These are phyloP conservation scores for Bombylius discolor DNA, from an alignment of 2,888 invertebrate species.

Conservation along the genomic window DNA sequence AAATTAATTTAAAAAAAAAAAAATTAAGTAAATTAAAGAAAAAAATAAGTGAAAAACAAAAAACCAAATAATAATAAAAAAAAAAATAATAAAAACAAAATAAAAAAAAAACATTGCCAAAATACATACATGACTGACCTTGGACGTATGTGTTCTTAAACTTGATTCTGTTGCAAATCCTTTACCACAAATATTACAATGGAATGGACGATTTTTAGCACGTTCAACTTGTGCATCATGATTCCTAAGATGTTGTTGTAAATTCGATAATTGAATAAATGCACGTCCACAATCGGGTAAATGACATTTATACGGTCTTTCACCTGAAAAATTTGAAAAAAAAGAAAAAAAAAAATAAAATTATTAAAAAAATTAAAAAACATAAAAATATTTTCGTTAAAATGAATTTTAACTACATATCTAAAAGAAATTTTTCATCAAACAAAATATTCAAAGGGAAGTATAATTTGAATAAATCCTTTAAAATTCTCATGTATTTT, in stretches of 20 bases:
- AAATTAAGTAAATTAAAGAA: neutral
- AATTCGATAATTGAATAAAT: conserved; percentile 91
- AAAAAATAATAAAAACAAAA: conserved; percentile 3
- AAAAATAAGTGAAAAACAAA: neutral
- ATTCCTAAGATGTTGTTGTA: conserved; percentile 90
- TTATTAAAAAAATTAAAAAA: neutral
- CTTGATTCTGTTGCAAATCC: conserved; percentile 94
- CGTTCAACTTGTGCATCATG: conserved; percentile 92
- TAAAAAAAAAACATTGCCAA: conserved; percentile 5
- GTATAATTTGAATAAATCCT: too few relatives aligned
- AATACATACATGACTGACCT: conserved; percentile 61
- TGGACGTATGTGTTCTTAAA: conserved; percentile 87
- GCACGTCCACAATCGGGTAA: conserved; percentile 90
- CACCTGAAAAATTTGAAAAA: conserved; percentile 51
- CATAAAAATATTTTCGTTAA: too few relatives aligned
- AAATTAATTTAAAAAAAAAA: neutral
- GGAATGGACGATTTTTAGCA: conserved; percentile 88
- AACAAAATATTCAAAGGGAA: too few relatives aligned
- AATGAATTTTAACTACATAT: too few relatives aligned
- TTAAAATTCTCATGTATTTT: too few relatives aligned
- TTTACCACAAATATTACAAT: conserved; percentile 92
- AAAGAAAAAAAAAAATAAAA: conserved; percentile 28
- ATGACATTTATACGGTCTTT: conserved; percentile 94
- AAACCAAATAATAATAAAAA: conserved; percentile 1
- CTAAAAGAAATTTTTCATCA: too few relatives aligned